phyloP scores from a whole-genome alignment of 2,888 invertebrate genomes.

The Diaperis boleti region DNA sequence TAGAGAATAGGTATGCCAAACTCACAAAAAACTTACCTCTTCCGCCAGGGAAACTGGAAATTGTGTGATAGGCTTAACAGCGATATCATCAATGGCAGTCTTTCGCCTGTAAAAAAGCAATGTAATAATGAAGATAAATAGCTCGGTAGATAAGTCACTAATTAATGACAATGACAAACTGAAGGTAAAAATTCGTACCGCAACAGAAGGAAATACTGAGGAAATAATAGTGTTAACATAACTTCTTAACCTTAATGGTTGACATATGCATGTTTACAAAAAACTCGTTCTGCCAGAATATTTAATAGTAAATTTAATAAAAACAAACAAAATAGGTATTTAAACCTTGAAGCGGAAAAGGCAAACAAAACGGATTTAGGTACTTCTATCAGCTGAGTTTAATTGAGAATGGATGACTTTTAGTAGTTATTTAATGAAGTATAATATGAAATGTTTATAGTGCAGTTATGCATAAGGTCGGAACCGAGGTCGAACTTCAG shows the following conservation, averaged over 20 bases:
- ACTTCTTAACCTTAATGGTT: slow-evolving; percentile 43
- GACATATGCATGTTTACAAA: slow-evolving; percentile 43
- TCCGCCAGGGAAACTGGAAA: slow-evolving; percentile 88
- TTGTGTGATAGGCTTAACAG: slow-evolving; percentile 89
- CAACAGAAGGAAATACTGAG: slow-evolving; percentile 58
- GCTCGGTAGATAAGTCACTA: slow-evolving; percentile 30
- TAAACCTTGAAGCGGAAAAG: slow-evolving; percentile 48
- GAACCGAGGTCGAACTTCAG: slow-evolving; percentile 28
- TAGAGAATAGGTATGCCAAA: neutral
- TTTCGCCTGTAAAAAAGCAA: slow-evolving; percentile 72
- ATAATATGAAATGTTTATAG: neutral
- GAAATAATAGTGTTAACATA: slow-evolving; percentile 57
- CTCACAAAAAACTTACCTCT: slow-evolving; percentile 73
- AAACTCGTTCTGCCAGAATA: slow-evolving; percentile 53
- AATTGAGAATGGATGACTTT: slow-evolving; percentile 3
- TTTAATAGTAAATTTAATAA: slow-evolving; percentile 49
- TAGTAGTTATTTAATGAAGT: neutral
- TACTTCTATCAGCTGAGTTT: slow-evolving; percentile 3
- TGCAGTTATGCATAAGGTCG: slow-evolving; percentile 26
- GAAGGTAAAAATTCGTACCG: slow-evolving; percentile 49
- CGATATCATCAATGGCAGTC: slow-evolving; percentile 81
- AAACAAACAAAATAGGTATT: slow-evolving; percentile 50
- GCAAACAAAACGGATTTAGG: slow-evolving; percentile 14
- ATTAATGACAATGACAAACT: slow-evolving; percentile 16
- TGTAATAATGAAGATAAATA: slow-evolving; percentile 35